Evolutionary conservation across 1,140 invertebrate genomes (phyloP), one percentile per base, ranked within the genome.

Genomic region (Galendromus occidentalis): DNA sequence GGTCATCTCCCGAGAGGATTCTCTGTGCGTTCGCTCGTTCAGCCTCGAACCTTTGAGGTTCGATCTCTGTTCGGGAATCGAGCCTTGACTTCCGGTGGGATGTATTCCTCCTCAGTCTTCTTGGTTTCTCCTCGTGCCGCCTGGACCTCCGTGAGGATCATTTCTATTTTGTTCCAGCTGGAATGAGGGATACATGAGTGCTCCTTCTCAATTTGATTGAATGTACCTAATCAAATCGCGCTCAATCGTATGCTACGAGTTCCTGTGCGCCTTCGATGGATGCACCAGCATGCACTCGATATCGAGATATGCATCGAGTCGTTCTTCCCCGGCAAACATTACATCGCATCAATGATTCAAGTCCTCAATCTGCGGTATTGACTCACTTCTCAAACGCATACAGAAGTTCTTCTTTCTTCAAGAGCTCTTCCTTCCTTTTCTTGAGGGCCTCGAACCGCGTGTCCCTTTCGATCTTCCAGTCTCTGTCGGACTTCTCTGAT

Each of bases 81-180:
- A 17, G 25, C 33, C 2, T 59, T 59, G 14, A 59, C 20, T 22
- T 59, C 14, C 1, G 51, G 14, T 9, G 51, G 51, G 22, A 22
- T 25, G 33, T 59, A 59, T 33, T 59, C 51, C 22, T 18, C 51
- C 14, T 29, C 51, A 5, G n/a, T 22, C 2, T 18, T 22, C 25
- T 59, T 33, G 33, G 9, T 9, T 59, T 59, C 14, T 29, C 51
- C 14, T 17, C 14, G 51, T 59, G n/a, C 51, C 14, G n/a, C 14
- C 9, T 59, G 4, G 20, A 59, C 22, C 25, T 59, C 51, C 17
- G 1, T 33, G 22, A 59, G 51, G 17, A 59, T 20, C 12, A 59
- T 59, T 59, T 59, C 51, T 17, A 59, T 59, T 9, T 59, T 59
- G 51, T 59, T 59, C 51, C 51, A 59, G 22, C 51, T 59, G 51